These are phyloP conservation scores for Sturnira hondurensis DNA, from an alignment of 2,113 vertebrate genomes.

Conservation along the genomic window DNA sequence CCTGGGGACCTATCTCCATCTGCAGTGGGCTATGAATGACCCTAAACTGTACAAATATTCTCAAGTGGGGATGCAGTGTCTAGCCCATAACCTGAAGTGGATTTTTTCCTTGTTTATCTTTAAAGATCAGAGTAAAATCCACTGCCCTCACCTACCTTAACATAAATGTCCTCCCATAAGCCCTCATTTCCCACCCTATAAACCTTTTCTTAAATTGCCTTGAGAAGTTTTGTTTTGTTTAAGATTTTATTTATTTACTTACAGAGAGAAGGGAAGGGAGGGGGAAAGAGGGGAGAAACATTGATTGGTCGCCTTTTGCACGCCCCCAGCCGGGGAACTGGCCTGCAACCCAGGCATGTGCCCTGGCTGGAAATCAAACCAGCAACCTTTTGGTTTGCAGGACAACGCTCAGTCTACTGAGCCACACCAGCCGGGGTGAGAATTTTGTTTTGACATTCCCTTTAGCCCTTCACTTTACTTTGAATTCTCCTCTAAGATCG, in stretches of 20 bases:
- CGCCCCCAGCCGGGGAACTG: too few species aligned
- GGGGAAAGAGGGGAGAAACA: too few species aligned
- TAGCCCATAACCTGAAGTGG: background rate
- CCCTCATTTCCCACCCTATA: background rate
- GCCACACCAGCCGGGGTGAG: background rate
- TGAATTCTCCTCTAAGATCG: background rate
- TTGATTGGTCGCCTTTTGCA: too few species aligned
- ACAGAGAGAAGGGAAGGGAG: too few species aligned
- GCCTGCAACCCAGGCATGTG: too few species aligned
- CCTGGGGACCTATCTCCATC: background rate
- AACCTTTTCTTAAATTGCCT: background rate
- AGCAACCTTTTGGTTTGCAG: too few species aligned
- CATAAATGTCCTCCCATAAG: too few species aligned
- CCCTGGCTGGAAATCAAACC: too few species aligned
- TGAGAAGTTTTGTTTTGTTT: background rate
- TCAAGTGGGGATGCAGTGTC: background rate
- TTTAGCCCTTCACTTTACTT: background rate
- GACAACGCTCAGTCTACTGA: too few species aligned
- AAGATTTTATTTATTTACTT: too few species aligned
- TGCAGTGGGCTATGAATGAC: background rate
- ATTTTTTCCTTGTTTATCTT: background rate
- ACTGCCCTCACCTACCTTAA: background rate
- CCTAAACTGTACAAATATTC: background rate
- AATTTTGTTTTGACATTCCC: background rate
- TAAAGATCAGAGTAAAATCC: background rate